Evolutionary conservation across 2,888 invertebrate genomes (phyloP), one percentile per base, ranked within the genome.

Genomic region (Chesias legatella): DNA sequence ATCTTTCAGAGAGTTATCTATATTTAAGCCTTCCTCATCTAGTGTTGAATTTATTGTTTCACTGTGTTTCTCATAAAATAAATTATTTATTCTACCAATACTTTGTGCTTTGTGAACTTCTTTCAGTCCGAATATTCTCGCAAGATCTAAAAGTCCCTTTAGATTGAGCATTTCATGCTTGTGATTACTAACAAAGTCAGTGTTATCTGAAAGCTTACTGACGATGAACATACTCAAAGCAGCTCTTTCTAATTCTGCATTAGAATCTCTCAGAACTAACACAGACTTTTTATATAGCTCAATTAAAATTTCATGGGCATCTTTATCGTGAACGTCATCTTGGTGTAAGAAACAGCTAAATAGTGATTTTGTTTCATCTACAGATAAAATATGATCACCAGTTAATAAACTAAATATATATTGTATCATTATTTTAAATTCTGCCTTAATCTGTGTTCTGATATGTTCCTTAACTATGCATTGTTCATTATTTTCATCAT

Each of bases 21-120:
- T 37, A 23, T 42, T 43, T 13, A 39, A 32, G 31, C 43, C 23
- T 7, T 60, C 35, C 20, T 58, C 46, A 39, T 57, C 49, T 10
- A 76, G 48, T 22, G 72, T 43, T 22, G 45, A 33, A 43, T 69
- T 60, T 11, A 82, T 53, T 33, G 79, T 48, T 58, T 79, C 73
- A 67, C 79, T 72, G 11, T 71, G 63, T 51, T 76, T 76, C 51
- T 84, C 81, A 60, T 75, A 78, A 44, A 79, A 75, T 7, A 64
- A 38, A 58, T 80, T 85, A 41, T 69, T 73, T 11, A 70, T 51
- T 60, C 71, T 75, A 8, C 86, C 82, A 53, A 60, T 60, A 53
- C 73, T 75, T 54, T 74, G 70, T 27, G 48, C 54, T 26, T 53
- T 65, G 35, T 45, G 50, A 40, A 64, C 59, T 45, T 67, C 33